Base-by-base conservation (phyloP, 1,140 invertebrate genomes). In the Brachionus rotundiformis region DNA sequence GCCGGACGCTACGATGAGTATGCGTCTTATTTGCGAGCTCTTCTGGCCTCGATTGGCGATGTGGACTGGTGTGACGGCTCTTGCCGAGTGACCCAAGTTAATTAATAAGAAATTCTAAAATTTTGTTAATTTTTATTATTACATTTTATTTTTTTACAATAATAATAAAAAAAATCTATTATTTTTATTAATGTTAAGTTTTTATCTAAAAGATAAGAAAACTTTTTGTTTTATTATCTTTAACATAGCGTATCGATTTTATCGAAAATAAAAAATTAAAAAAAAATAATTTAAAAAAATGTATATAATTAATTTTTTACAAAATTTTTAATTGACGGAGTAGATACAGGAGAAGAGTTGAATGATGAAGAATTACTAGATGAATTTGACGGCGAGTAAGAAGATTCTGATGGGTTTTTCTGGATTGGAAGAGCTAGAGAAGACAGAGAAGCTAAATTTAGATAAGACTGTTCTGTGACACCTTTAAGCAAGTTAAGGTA, bases 11-110 rank as follows among this genome's bases (percentile, higher is more conserved):
- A 59, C 33, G 47, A 79, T 36, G 44, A 36, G 36, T 79, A 59
- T 10, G 25, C 10, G 19, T 39, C 76, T 19, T 79, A 79, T 59
- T 63, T 79, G 31, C 19, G 76, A n/a, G 76, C 76, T 6, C 16
- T 79, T 33, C 10, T 79, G 19, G 76, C 76, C 25, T 79, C 76
- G 10, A 39, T 79, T 19, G 76, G 76, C 6, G 76, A 79, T 41
- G 47, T 41, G 5, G 47, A 54, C 16, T 79, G 76, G 76, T 79
- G 76, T 31, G 36, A 39, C 54, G 76, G 76, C 10, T 23, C 31
- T 41, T 79, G 76, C 27, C 29, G 36, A 31, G n/a, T 79, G 2
- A 79, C 59, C 4, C 76, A 79, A 79, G 41, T 16, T 4, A 39
- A 63, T 6, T 16, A 76, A 77, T 31, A 27, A 49, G 29, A 61